A percentile compares a stretch with the other conserved stretches of the same genome.
Conservation (phyloP, 2,113 vertebrate species). For the Muscicapa adusta region DNA sequence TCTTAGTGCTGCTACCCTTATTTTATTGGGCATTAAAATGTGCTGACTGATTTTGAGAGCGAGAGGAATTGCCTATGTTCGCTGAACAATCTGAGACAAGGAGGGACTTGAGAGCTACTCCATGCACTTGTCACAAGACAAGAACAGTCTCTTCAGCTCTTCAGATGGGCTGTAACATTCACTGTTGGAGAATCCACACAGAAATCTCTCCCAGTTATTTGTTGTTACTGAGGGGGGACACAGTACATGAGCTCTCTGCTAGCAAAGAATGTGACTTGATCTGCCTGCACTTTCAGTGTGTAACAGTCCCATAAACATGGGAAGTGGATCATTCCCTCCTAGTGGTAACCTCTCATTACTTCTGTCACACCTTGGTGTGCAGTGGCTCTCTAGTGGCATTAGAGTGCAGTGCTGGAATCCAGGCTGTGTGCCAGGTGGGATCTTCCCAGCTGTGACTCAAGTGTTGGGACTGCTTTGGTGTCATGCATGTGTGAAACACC, state of each 20-base stretch:
- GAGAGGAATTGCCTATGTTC: neutral
- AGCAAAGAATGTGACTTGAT: neutral
- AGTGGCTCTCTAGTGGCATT: neutral
- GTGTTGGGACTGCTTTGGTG: neutral
- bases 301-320: neutral
- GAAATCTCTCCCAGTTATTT: neutral
- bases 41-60: neutral
- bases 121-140: neutral
- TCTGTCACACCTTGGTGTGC: neutral
- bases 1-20: neutral
- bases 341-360: neutral
- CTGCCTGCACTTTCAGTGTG: neutral
- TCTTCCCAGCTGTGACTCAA: neutral
- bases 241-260: neutral
- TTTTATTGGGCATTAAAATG: neutral
- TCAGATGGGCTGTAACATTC: neutral
- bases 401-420: neutral
- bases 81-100: neutral
- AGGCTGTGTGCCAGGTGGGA: neutral
- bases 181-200: neutral
- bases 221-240: fast-evolving
- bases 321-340: neutral
- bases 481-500: neutral
- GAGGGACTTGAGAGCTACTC: neutral
- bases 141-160: neutral